A percentile compares a stretch with the other conserved stretches of the same genome.
These are phyloP conservation scores for Drosophila pullipes DNA, from an alignment of 2,888 invertebrate genomes.

Conservation along the genomic window DNA sequence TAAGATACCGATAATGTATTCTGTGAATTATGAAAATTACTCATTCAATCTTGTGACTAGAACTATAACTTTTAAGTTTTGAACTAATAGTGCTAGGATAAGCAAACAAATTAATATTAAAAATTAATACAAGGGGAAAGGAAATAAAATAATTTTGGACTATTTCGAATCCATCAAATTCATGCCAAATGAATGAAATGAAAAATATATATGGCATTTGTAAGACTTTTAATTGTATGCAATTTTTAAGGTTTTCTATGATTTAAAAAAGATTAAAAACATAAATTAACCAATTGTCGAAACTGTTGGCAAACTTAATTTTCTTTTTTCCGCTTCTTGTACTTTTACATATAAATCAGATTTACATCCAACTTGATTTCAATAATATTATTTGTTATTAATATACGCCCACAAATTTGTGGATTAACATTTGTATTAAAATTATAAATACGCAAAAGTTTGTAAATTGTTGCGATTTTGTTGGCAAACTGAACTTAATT, in stretches of 20 bases:
- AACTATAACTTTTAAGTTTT: background rate
- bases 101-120: background rate
- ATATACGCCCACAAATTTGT: conserved; percentile 8
- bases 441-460: background rate
- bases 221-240: background rate
- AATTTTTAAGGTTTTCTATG: background rate
- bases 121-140: background rate
- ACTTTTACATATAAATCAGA: background rate
- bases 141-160: background rate
- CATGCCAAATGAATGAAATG: background rate
- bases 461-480: background rate
- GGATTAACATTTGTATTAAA: background rate
- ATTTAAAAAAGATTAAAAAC: background rate
- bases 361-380: conserved; percentile 14
- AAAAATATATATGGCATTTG: background rate
- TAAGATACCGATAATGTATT: background rate
- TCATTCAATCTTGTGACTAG: background rate
- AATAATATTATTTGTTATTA: conserved; percentile 28
- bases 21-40: background rate
- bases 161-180: background rate
- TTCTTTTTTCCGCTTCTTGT: background rate
- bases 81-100: fast-evolving
- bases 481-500: background rate
- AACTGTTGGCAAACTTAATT: background rate
- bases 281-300: background rate